A percentile compares a stretch with the other conserved stretches of the same genome.
phyloP scores from a whole-genome alignment of 2,797 vertebrate species.

The Microchirus variegatus region DNA sequence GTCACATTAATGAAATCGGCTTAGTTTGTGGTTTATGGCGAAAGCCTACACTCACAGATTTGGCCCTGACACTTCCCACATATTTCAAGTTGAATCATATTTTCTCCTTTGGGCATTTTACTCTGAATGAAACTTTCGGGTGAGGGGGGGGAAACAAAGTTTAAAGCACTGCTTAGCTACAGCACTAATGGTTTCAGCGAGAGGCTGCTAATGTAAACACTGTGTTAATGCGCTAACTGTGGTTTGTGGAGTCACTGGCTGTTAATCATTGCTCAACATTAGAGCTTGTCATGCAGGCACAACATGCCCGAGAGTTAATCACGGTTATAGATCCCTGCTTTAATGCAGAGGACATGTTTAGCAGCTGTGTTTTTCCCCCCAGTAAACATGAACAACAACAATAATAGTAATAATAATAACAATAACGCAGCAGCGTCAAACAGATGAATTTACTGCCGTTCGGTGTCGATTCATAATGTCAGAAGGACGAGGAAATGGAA shows the following conservation, averaged over 20 bases:
- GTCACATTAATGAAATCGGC: constrained; percentile 81
- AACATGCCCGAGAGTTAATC: constrained; percentile 73
- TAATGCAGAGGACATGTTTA: constrained; percentile 68
- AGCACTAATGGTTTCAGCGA: constrained; percentile 60
- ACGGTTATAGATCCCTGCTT: constrained; percentile 68
- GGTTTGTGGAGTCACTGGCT: constrained; percentile 74
- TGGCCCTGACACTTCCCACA: constrained; percentile 74
- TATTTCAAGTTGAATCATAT: constrained; percentile 74
- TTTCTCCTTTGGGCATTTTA: constrained; percentile 60
- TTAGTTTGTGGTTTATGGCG: constrained; percentile 79
- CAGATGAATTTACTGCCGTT: not conserved
- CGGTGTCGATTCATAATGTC: constrained; percentile 13
- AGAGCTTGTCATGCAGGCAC: constrained; percentile 66
- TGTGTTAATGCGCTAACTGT: constrained; percentile 69
- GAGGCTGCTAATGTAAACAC: constrained; percentile 71
- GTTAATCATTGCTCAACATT: constrained; percentile 84
- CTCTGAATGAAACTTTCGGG: constrained; percentile 58
- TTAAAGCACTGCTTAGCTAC: constrained; percentile 44
- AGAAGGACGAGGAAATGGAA: constrained; percentile 9
- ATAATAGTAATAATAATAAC: constrained; percentile 23
- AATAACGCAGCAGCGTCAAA: constrained; percentile 22
- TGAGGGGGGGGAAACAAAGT: constrained; percentile 32
- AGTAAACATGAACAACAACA: constrained; percentile 44
- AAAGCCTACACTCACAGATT: constrained; percentile 76
- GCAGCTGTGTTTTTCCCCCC: constrained; percentile 60